Evolutionary conservation across 1,140 invertebrate genomes (phyloP), one percentile per base, ranked within the genome.

Genomic region (Drosophila lacteicornis): DNA sequence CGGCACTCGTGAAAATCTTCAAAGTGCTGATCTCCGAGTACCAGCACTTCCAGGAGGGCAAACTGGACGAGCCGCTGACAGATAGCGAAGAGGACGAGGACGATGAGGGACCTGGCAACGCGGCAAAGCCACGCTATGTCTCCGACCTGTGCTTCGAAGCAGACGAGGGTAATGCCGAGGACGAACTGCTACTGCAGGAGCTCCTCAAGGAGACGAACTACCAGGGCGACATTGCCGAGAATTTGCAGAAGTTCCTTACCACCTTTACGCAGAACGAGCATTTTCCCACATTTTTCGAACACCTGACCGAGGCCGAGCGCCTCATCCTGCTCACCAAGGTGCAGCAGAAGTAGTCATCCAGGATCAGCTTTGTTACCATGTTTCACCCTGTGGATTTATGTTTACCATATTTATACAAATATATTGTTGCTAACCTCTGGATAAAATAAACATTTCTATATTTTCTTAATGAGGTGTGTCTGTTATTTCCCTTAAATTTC

Each of bases 251-350:
- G 60, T 96, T 95, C 83, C 74, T 96, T 2, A 92, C 93, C 47
- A 94, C 94, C 25, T 95, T 96, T 73, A 94, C 94, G 3, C 94
- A 93, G 49, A 95, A 95, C 91, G 94, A 94, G 62, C 94, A 93
- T 60, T 95, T 95, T 67, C 92, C 92, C 9, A 93, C 82, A 8
- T 96, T 95, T 71, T 91, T 92, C 46, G 94, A 94, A 66, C 95
- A 96, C 91, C 92, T 95, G 5, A 95, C 93, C 19, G 87, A 82
- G 36, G 25, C 73, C 25, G 91, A 92, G 17, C 85, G 82, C 2
- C 66, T 55, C 4, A 17, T 75, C 9, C 43, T 86, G 42, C 36
- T 84, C 2, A 60, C 25, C 42, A 88, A 88, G 36, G 80, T 84
- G 30, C 85, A 88, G 38, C 79, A 87, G 19, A 82, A 87, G 67